Evolutionary conservation across 2,888 invertebrate species (phyloP).

Genomic region (Metellina segmentata): DNA sequence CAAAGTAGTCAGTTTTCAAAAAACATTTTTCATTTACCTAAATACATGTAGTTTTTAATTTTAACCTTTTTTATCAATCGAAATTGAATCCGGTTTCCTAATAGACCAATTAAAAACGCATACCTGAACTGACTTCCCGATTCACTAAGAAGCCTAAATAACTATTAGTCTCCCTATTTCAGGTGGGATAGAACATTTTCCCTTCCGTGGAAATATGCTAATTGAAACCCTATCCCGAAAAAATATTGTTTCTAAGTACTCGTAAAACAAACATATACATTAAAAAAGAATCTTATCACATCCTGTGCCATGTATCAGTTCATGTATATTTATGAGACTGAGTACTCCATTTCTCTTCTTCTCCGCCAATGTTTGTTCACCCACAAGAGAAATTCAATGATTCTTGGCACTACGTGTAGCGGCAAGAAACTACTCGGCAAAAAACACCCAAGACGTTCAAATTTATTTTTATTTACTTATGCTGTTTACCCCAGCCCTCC

Average conservation of each 20-base stretch:
- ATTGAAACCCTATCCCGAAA: no score
- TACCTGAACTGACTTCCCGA: no score
- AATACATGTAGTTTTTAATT: no score
- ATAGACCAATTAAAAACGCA: no score
- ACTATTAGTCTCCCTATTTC: no score
- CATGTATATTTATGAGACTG: conserved; percentile 60
- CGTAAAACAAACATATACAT: conserved; percentile 36
- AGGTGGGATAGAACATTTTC: no score
- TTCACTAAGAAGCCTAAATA: no score
- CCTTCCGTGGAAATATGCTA: no score
- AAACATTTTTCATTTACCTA: no score
- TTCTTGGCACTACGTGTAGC: not conserved
- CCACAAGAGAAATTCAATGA: conserved; percentile 46
- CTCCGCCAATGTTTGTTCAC: conserved; percentile 44
- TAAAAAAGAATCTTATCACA: not conserved
- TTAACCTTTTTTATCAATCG: no score
- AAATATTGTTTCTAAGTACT: not conserved
- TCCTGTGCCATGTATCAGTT: conserved; percentile 1
- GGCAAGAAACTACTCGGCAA: conserved; percentile 11
- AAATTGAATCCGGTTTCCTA: no score
- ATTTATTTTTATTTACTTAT: conserved; percentile 49
- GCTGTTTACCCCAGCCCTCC: not conserved
- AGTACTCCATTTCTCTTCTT: conserved; percentile 33
- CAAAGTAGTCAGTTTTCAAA: no score
- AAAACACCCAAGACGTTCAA: conserved; percentile 10